Evolutionary conservation across 1,140 invertebrate genomes (phyloP).

Genomic region (Berghia stephanieae): DNA sequence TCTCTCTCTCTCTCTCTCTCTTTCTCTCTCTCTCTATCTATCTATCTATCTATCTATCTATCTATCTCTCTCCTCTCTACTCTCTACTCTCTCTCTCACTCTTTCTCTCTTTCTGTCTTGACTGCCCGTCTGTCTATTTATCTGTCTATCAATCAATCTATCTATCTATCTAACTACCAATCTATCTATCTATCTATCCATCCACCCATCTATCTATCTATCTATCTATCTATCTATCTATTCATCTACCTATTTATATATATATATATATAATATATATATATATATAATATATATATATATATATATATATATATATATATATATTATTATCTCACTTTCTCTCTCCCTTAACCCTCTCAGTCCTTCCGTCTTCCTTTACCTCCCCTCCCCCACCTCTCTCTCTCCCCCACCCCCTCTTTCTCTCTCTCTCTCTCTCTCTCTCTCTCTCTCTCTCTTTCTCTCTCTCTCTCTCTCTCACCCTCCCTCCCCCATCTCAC

Average conservation of each 20-base stretch:
- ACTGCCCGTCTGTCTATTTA: background rate
- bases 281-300: conserved; percentile 8
- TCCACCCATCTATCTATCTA: conserved; percentile 8
- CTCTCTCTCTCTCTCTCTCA: background rate
- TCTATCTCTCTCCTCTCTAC: background rate
- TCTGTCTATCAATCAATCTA: background rate
- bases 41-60: background rate
- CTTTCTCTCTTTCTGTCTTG: conserved; percentile 18
- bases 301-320: background rate
- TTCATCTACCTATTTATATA: conserved; percentile 1
- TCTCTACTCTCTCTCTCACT: background rate
- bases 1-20: background rate
- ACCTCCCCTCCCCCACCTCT: background rate
- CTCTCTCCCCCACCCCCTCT: background rate
- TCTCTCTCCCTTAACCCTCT: conserved; percentile 25
- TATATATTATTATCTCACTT: conserved; percentile 17
- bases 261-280: conserved; percentile 20
- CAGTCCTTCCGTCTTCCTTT: background rate
- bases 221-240: conserved; percentile 14
- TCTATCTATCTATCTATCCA: no score
- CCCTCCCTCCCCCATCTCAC: background rate
- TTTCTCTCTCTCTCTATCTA: background rate
- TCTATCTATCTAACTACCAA: background rate
- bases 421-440: background rate
- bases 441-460: background rate